Evolutionary conservation across 2,888 invertebrate genomes (phyloP).

Genomic region (Parnassius smintheus): DNA sequence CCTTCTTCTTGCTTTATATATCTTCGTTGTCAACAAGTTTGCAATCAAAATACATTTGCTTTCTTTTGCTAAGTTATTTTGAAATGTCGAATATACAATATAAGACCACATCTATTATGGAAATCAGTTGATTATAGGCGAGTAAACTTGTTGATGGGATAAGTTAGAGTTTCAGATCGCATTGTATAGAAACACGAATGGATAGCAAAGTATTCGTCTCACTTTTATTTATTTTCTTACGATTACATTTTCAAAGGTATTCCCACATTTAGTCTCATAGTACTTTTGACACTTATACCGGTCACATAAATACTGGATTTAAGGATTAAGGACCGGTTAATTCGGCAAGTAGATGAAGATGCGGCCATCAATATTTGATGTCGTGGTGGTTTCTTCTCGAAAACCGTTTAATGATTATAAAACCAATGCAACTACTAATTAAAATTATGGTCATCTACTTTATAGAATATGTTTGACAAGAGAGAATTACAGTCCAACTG

Average conservation of each 20-base stretch:
- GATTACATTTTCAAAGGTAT: neutral
- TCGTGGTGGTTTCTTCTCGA: too few species aligned
- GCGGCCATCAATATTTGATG: neutral
- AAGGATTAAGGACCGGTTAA: conserved; percentile 7
- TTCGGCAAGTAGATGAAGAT: conserved; percentile 15
- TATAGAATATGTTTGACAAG: too few species aligned
- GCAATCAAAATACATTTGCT: too few species aligned
- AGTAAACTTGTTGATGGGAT: conserved; percentile 45
- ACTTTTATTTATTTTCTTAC: conserved; percentile 11
- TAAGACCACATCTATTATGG: conserved; percentile 11
- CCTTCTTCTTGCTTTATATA: too few species aligned
- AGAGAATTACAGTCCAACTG: too few species aligned
- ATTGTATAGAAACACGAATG: conserved; percentile 41
- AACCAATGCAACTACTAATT: too few species aligned
- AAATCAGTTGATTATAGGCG: conserved; percentile 28
- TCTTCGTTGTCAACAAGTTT: too few species aligned
- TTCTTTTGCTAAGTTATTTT: conserved; percentile 5
- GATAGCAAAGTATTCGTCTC: conserved; percentile 29
- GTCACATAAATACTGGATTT: too few species aligned
- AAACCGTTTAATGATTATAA: too few species aligned
- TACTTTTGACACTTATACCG: conserved; percentile 1
- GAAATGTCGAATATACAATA: conserved; percentile 15
- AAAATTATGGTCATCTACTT: too few species aligned
- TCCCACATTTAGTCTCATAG: conserved; percentile 9
- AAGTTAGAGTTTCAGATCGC: conserved; percentile 46